phyloP scores from a whole-genome alignment of 2,888 invertebrate species.

The Tineola bisselliella region DNA sequence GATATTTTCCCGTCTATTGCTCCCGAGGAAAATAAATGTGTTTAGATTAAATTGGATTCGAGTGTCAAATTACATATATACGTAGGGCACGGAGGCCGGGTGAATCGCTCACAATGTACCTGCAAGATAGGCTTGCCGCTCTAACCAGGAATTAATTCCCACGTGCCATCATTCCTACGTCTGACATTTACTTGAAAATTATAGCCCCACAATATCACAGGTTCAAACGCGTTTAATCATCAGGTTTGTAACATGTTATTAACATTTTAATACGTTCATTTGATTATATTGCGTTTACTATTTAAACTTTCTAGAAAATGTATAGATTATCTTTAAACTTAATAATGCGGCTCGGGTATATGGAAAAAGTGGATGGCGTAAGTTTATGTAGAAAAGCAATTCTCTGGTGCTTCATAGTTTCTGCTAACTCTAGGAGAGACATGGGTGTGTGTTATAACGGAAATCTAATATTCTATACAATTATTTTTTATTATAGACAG shows the following conservation, averaged over 20 bases:
- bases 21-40: background rate
- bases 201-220: background rate
- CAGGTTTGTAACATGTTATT: background rate
- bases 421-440: too few species aligned
- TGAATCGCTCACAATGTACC: background rate
- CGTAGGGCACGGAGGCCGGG: background rate
- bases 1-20: constrained; percentile 16
- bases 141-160: background rate
- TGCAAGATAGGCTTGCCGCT: background rate
- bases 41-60: background rate
- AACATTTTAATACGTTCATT: background rate
- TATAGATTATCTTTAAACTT: too few species aligned
- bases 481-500: background rate
- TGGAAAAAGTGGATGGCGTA: too few species aligned
- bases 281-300: too few species aligned
- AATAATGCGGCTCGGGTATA: too few species aligned
- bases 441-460: background rate
- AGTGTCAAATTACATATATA: constrained; percentile 1
- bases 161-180: background rate
- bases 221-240: background rate
- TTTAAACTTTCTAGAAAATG: too few species aligned
- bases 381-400: too few species aligned
- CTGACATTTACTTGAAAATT: background rate
- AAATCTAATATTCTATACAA: background rate
- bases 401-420: too few species aligned